These are phyloP conservation scores for Mohoua ochrocephala DNA, from an alignment of 2,113 vertebrate genomes.

Conservation along the genomic window DNA sequence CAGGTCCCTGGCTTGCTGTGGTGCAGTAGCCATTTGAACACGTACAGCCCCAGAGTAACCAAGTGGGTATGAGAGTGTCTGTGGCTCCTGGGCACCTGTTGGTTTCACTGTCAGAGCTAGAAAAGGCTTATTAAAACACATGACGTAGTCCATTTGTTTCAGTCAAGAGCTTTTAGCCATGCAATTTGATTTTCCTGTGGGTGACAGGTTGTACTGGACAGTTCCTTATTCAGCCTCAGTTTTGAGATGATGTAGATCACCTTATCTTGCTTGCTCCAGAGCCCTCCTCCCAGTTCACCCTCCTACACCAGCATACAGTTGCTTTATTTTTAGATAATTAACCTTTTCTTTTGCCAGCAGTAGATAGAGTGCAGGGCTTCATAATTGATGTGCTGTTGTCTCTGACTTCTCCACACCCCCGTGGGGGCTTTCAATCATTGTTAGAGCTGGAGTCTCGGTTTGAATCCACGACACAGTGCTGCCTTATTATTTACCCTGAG, in stretches of 20 bases:
- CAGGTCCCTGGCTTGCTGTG: background rate
- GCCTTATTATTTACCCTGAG: conserved; percentile 9
- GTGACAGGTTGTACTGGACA: background rate
- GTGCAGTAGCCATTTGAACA: background rate
- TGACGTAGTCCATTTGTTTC: background rate
- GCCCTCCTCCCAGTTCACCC: background rate
- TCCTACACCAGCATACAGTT: background rate
- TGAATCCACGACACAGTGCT: background rate
- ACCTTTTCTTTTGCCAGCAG: conserved; percentile 25
- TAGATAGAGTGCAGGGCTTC: conserved; percentile 7
- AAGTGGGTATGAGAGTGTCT: background rate
- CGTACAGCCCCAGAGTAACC: background rate
- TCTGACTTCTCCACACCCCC: background rate
- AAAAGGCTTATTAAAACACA: background rate
- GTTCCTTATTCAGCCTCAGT: background rate
- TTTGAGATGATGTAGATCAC: background rate
- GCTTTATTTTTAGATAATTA: conserved; percentile 46
- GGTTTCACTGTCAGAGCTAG: background rate
- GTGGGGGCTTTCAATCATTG: background rate
- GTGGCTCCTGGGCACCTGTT: background rate
- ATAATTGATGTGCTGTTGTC: conserved; percentile 22
- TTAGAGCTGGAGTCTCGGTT: background rate
- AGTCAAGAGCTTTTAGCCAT: background rate
- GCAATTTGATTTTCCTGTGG: conserved; percentile 5
- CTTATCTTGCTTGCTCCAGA: background rate